Percentiles rank a stretch among this genome's conserved stretches.
These are phyloP conservation scores for Hipposideros armiger DNA, from an alignment of 2,113 vertebrate species.

Conservation along the genomic window DNA sequence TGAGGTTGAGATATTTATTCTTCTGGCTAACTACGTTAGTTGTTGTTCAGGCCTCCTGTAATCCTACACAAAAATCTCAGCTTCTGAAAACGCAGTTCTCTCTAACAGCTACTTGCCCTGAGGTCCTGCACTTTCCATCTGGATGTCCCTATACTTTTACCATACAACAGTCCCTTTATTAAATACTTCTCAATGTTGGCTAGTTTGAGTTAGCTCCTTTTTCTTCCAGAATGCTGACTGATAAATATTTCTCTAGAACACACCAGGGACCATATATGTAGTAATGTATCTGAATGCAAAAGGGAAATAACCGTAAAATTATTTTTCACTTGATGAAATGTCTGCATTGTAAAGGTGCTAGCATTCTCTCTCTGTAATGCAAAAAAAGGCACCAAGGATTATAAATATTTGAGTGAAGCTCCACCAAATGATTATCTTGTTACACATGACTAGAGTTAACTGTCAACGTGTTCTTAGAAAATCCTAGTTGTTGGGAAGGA, in stretches of 20 bases:
- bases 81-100: not conserved
- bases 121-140: not conserved
- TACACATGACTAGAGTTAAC: not conserved
- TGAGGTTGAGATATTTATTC: fast-evolving
- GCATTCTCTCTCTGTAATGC: not conserved
- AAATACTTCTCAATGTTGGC: not conserved
- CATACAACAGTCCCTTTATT: not conserved
- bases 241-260: not conserved
- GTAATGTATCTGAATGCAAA: not conserved
- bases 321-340: not conserved
- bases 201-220: not conserved
- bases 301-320: not conserved
- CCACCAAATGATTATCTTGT: not conserved
- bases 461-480: not conserved
- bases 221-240: not conserved
- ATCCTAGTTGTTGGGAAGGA: not conserved
- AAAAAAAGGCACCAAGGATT: not conserved
- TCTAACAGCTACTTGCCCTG: not conserved
- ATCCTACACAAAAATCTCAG: not conserved
- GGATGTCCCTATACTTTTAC: not conserved
- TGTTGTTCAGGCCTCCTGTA: not conserved
- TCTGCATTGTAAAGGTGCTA: not conserved
- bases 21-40: not conserved
- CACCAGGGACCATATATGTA: not conserved
- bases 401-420: not conserved